phyloP scores from a whole-genome alignment of 2,888 invertebrate genomes.

The Nesidiocoris tenuis region DNA sequence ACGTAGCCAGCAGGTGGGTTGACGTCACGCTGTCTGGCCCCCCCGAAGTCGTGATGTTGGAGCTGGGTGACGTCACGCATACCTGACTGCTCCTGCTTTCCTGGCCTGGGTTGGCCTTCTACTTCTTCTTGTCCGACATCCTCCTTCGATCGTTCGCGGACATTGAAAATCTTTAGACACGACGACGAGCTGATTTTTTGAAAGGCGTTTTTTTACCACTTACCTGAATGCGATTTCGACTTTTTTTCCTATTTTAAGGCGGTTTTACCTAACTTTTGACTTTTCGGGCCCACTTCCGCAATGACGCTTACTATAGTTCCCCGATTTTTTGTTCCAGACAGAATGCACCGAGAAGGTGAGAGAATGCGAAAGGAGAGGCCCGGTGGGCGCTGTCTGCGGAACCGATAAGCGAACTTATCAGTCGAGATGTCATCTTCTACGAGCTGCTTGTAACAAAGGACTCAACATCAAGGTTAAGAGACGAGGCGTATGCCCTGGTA shows the following conservation, averaged over 20 bases:
- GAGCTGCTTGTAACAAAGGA: constrained; percentile 64
- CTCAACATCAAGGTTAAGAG: constrained; percentile 25
- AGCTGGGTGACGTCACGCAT: background rate
- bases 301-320: too few relatives aligned
- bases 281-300: too few relatives aligned
- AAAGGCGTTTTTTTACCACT: too few relatives aligned
- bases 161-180: too few relatives aligned
- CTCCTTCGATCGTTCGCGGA: too few relatives aligned
- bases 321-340: constrained; percentile 47
- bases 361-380: constrained; percentile 56
- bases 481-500: constrained; percentile 30
- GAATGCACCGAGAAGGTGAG: constrained; percentile 55
- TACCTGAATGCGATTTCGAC: too few relatives aligned
- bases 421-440: constrained; percentile 74
- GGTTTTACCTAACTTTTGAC: too few relatives aligned
- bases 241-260: too few relatives aligned
- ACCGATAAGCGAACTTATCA: constrained; percentile 80
- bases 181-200: too few relatives aligned
- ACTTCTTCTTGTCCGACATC: too few relatives aligned
- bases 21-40: background rate
- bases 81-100: background rate
- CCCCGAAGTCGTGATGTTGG: background rate
- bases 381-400: constrained; percentile 68
- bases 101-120: too few relatives aligned
- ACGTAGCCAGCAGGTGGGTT: background rate